Percentiles rank a stretch among this genome's conserved stretches.
Evolutionary conservation across 1,140 invertebrate species (phyloP).

Genomic region (Berghia stephanieae): DNA sequence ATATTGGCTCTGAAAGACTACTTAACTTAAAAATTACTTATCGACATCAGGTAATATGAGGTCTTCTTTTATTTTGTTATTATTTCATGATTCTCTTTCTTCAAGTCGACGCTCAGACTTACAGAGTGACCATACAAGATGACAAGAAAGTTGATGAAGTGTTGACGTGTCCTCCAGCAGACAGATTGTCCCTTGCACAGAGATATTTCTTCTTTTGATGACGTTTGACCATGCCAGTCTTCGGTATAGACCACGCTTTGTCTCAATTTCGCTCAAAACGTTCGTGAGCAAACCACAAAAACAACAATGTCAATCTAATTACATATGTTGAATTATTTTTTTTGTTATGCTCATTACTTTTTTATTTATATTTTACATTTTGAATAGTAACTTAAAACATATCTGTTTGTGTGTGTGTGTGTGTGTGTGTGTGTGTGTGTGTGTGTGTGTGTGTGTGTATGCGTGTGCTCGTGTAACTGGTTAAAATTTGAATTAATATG

Average conservation of each 20-base stretch:
- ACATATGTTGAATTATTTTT: not conserved
- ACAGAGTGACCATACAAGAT: slow-evolving; percentile 50
- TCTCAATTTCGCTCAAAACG: not conserved
- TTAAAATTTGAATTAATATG: too few species aligned
- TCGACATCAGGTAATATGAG: not conserved
- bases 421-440: slow-evolving; percentile 8
- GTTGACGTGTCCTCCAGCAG: slow-evolving; percentile 53
- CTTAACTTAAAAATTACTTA: not conserved
- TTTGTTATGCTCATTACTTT: not conserved
- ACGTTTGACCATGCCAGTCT: not conserved
- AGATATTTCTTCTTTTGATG: slow-evolving; percentile 57
- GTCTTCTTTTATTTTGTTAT: not conserved
- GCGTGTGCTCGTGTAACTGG: too few species aligned
- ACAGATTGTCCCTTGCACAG: slow-evolving; percentile 53
- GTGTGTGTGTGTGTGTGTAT: not conserved
- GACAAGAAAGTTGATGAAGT: slow-evolving; percentile 42
- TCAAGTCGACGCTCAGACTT: slow-evolving; percentile 62
- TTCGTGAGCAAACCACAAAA: not conserved
- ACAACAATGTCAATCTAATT: not conserved
- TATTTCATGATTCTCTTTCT: slow-evolving; percentile 12
- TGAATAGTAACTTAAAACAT: not conserved
- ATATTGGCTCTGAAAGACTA: too few species aligned
- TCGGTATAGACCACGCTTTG: not conserved
- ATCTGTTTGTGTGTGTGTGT: slow-evolving; percentile 3
- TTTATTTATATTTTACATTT: not conserved